These are phyloP conservation scores for Hyles vespertilio DNA, from an alignment of 1,140 invertebrate species.

Conservation along the genomic window DNA sequence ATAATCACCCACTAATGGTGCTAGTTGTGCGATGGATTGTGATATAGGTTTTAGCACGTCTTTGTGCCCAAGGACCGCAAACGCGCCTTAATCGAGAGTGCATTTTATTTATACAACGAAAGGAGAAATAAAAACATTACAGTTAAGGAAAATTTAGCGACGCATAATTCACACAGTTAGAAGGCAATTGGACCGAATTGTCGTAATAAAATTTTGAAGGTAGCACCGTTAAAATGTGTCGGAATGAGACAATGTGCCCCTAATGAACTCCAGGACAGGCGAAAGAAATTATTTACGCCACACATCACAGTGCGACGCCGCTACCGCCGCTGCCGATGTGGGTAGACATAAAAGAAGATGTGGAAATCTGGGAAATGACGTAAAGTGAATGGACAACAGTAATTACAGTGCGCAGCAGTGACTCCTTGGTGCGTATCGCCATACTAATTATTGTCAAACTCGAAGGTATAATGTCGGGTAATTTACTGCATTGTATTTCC, in stretches of 20 bases:
- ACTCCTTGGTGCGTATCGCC: conserved; percentile 57
- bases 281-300: conserved; percentile 69
- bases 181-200: conserved; percentile 44
- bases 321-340: conserved; percentile 38
- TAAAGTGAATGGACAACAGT: conserved; percentile 66
- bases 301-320: conserved; percentile 36
- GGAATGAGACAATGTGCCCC: conserved; percentile 54
- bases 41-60: conserved; percentile 55
- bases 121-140: too few species aligned
- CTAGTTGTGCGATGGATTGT: conserved; percentile 40
- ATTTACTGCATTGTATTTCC: too few species aligned
- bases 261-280: conserved; percentile 55
- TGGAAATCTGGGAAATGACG: conserved; percentile 56
- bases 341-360: conserved; percentile 49
- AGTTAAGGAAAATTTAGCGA: conserved; percentile 8
- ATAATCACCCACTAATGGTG: conserved; percentile 54
- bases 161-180: conserved; percentile 31
- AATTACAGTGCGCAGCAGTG: conserved; percentile 53
- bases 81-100: conserved; percentile 11
- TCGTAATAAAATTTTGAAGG: conserved; percentile 56
- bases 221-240: conserved; percentile 56
- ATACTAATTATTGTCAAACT: conserved; percentile 48
- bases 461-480: conserved; percentile 8
- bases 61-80: conserved; percentile 29
- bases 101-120: neutral